Evolutionary conservation across 2,888 invertebrate genomes (phyloP), one percentile per base, ranked within the genome.

Genomic region (Macrostomum cliftonense): DNA sequence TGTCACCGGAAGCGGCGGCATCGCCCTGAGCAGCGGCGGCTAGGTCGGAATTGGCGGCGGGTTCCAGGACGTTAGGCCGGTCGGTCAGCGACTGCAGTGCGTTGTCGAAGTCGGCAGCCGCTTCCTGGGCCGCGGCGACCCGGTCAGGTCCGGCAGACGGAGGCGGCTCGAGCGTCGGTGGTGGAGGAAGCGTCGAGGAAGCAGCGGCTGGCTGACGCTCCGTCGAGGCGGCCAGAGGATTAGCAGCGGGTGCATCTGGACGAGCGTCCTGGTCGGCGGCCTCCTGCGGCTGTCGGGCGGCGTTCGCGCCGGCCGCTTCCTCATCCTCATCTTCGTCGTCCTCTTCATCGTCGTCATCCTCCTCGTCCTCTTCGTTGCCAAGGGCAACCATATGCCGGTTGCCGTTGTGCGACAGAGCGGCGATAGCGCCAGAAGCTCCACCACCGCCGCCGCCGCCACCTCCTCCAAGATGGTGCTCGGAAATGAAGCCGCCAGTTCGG

Each of bases 1-100:
- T 57, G 52, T 61, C 61, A 52, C 61, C 58, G 4, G 28, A 4
- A 28, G 28, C 28, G 9, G 28, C 28, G 28, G 5, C 28, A n/a
- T n/a, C n/a, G n/a, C n/a, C n/a, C n/a, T n/a, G n/a, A n/a, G 28
- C 28, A 28, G 28, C 28, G 9, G 28, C 28, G 28, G 5, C 28
- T 4, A 28, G 4, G 28, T 7, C 28, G 28, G 28, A 4, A 28
- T 28, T 28, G 28, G 28, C 42, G n/a, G 17, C 20, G n/a, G 43
- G 7, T 9, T 43, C 43, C 28, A 43, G 28, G n/a, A n/a, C 28
- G 20, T 43, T 36, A 2, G 13, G n/a, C 5, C 28, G 20, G n/a
- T 43, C 43, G 7, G 28, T 16, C 4, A 36, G 4, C 28, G 43
- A 21, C 12, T 43, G 20, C 14, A 21, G 21, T 5, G 19, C n/a